Evolutionary conservation across 30 jellyfish, hydroid and myxozoan species (phyloP), one percentile per base, ranked within the genome.

Genomic region (Cassiopea xamachana): DNA sequence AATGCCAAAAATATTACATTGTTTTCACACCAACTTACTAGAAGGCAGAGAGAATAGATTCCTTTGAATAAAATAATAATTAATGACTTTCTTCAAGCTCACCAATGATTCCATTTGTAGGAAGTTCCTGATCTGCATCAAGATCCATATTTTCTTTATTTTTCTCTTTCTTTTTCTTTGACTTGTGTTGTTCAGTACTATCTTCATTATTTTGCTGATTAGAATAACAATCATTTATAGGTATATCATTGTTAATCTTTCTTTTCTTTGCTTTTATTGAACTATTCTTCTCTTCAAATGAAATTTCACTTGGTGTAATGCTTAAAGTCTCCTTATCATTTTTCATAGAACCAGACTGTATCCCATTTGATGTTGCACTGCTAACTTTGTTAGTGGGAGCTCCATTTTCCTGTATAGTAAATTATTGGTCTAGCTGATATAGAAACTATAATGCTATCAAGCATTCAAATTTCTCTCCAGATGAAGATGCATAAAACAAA

Each of bases 221-320:
- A 10, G 51, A 12, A 61, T 45, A 84, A 17, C 17, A 68, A 50
- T 49, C 84, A 7, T 16, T 67, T 48, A 83, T 50, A 1, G 17
- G 79, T 61, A n/a, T 60, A 12, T 45, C 77, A 45, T 73, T 61
- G 59, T 82, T 78, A 60, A 44, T 80, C 72, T 75, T 82, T 72
- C 69, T 74, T 72, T 69, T 86, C 84, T 79, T 88, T 48, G 69
- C 3, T 43, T 79, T 81, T 70, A 44, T 55, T 69, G n/a, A 1
- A 60, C 47, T 60, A 1, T 73, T 60, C 4, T 39, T 27, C 9
- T 27, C 46, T 83, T 7, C 64, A 1, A 47, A 45, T 1, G 18
- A 69, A 27, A 19, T 60, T 43, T 46, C 79, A 19, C 51, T 50
- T 4, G 9, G 17, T 17, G 71, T 79, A 19, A 16, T n/a, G 61